Percentiles rank a stretch among this genome's conserved stretches.
These are phyloP conservation scores for Eidolon helvum DNA, from an alignment of 2,113 vertebrate genomes.

Conservation along the genomic window DNA sequence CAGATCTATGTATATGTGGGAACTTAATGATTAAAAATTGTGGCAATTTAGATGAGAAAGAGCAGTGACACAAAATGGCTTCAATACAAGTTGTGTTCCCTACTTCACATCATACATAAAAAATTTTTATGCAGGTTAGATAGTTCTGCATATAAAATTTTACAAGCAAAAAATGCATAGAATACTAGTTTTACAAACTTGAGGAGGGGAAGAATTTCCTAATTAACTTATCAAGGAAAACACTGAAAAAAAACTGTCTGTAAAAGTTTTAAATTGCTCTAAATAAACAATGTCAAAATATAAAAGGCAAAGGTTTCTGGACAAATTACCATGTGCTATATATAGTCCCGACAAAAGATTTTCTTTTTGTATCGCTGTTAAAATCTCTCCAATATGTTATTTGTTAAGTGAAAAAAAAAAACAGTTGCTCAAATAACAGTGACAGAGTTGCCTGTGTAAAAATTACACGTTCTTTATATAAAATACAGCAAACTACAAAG, in stretches of 20 bases:
- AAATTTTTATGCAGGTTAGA: not conserved
- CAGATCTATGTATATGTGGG: not conserved
- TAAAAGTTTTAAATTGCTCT: not conserved
- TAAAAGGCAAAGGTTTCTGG: not conserved
- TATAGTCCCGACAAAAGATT: not conserved
- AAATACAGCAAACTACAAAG: not conserved
- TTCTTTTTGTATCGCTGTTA: constrained; percentile 5
- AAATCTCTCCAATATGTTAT: not conserved
- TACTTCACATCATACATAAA: not conserved
- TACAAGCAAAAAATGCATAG: not conserved
- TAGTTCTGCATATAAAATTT: not conserved
- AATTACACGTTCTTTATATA: not conserved
- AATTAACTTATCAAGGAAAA: not conserved
- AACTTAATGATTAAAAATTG: not conserved
- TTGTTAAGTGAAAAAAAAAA: not conserved
- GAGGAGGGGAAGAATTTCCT: not conserved
- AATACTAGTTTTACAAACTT: not conserved
- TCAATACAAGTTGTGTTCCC: not conserved
- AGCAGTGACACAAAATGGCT: not conserved
- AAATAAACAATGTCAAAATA: not conserved
- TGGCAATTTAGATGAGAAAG: not conserved
- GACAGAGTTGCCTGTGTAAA: not conserved
- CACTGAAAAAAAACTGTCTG: not conserved
- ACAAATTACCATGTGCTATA: constrained; percentile 13
- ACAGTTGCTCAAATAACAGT: not conserved